A percentile compares a stretch with the other conserved stretches of the same genome.
Conservation (phyloP, 2,888 invertebrate species). For the Drosophila fungiperda region DNA sequence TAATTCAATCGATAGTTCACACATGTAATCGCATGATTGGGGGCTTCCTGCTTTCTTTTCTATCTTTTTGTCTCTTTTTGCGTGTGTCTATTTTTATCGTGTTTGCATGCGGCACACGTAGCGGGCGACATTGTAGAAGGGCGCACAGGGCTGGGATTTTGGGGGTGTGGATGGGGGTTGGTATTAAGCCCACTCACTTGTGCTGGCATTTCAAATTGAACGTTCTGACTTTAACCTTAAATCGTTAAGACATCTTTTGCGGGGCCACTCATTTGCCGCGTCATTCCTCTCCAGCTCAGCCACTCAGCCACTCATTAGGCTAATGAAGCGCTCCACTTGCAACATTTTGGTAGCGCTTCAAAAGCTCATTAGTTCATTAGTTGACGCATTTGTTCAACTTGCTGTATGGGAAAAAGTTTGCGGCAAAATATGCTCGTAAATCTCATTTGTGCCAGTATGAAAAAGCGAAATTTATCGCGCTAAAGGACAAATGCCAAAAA, state of each 20-base stretch:
- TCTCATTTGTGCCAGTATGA: slow-evolving; percentile 58
- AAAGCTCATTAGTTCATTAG: slow-evolving; percentile 71
- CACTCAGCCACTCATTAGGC: slow-evolving; percentile 62
- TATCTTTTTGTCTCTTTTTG: slow-evolving; percentile 42
- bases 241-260: slow-evolving; percentile 49
- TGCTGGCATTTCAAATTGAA: slow-evolving; percentile 35
- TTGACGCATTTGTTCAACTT: slow-evolving; percentile 56
- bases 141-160: slow-evolving; percentile 1
- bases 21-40: slow-evolving; percentile 79
- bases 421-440: slow-evolving; percentile 77
- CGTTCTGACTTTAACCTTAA: slow-evolving; percentile 70
- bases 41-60: slow-evolving; percentile 64
- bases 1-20: slow-evolving; percentile 82
- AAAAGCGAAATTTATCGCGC: slow-evolving; percentile 71
- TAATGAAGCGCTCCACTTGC: slow-evolving; percentile 63
- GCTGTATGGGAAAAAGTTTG: slow-evolving; percentile 54
- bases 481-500: slow-evolving; percentile 74
- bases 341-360: slow-evolving; percentile 31
- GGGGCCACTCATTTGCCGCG: slow-evolving; percentile 47
- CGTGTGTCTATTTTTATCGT: slow-evolving; percentile 63
- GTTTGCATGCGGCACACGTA: slow-evolving; percentile 75
- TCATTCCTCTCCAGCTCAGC: slow-evolving; percentile 40
- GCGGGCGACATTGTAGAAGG: slow-evolving; percentile 59
- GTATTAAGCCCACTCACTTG: background rate
- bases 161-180: background rate